These are phyloP conservation scores for Folsomia candida DNA, from an alignment of 2,888 invertebrate genomes.

Conservation along the genomic window DNA sequence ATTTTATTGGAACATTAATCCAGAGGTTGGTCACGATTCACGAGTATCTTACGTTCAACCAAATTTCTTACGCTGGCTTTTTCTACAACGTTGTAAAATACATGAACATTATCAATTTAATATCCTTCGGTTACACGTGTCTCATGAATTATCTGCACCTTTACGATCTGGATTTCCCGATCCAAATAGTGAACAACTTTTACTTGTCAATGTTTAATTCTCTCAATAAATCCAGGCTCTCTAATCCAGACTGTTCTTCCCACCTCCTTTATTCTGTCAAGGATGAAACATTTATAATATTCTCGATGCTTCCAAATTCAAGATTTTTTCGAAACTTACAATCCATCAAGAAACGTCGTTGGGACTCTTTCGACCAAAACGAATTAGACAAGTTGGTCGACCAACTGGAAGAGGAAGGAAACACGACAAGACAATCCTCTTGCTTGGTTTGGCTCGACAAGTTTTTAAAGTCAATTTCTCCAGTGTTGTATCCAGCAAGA, in stretches of 20 bases:
- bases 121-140: conserved; percentile 16
- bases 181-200: conserved; percentile 18
- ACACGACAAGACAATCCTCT: not conserved
- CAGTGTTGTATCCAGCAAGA: conserved; percentile 13
- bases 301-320: conserved; percentile 14
- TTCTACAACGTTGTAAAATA: conserved; percentile 15
- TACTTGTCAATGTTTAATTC: not conserved
- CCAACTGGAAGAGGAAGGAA: not conserved
- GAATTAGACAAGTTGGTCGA: not conserved
- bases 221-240: not conserved
- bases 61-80: conserved; percentile 20
- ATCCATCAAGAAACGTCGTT: not conserved
- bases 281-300: conserved; percentile 4
- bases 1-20: conserved; percentile 10
- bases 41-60: conserved; percentile 13
- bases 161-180: conserved; percentile 20
- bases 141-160: conserved; percentile 5
- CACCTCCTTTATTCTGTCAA: not conserved
- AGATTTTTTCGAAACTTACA: conserved; percentile 17
- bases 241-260: not conserved
- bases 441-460: not conserved
- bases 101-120: conserved; percentile 21
- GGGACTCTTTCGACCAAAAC: conserved; percentile 1
- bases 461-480: not conserved
- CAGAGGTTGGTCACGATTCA: conserved; percentile 6